Percentiles rank a stretch among this genome's conserved stretches.
Evolutionary conservation across 2,113 vertebrate genomes (phyloP).

Genomic region (Hydropotes inermis): DNA sequence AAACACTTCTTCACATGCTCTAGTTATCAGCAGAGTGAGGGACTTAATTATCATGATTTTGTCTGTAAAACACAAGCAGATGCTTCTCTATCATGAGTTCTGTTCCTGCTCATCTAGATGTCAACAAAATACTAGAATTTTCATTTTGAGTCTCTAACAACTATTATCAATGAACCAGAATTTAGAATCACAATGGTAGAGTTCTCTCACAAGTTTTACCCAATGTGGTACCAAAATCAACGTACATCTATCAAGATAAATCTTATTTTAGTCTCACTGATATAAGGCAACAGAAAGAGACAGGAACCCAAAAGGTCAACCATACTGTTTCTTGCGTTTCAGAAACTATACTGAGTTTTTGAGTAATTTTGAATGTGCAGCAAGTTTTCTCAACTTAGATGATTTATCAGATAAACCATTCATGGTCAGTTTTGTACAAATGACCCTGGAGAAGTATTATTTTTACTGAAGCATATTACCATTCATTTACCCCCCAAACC

Average conservation of each 20-base stretch:
- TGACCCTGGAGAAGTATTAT: not conserved
- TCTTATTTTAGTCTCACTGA: not conserved
- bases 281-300: not conserved
- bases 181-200: not conserved
- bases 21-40: not conserved
- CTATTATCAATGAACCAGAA: not conserved
- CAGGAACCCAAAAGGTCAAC: not conserved
- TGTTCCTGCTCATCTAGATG: not conserved
- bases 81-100: not conserved
- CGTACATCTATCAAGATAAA: not conserved
- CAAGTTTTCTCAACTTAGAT: not conserved
- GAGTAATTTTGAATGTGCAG: not conserved
- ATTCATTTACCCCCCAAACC: not conserved
- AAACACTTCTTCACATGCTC: not conserved
- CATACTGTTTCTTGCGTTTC: not conserved
- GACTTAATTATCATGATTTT: not conserved
- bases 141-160: not conserved
- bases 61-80: not conserved
- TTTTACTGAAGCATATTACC: not conserved
- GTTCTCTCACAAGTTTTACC: not conserved
- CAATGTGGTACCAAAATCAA: not conserved
- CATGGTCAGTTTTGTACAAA: not conserved
- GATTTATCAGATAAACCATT: not conserved
- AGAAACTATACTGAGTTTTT: not conserved
- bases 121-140: not conserved